These are phyloP conservation scores for Drosophila fuyamai DNA, from an alignment of 1,140 invertebrate species.

Conservation along the genomic window DNA sequence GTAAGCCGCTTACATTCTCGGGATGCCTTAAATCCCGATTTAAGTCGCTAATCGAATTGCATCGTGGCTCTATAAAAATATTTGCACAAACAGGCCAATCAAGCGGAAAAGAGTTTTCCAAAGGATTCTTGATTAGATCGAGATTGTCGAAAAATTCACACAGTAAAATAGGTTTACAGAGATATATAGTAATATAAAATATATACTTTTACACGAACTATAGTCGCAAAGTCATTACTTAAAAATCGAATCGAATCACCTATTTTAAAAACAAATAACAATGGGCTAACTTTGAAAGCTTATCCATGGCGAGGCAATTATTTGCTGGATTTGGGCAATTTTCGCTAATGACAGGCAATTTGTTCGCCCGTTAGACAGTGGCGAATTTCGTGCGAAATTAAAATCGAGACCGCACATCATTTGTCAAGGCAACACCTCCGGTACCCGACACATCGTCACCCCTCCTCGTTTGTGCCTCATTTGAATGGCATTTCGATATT, in stretches of 20 bases:
- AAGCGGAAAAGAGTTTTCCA: conserved; percentile 42
- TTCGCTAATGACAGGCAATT: conserved; percentile 68
- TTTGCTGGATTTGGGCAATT: conserved; percentile 35
- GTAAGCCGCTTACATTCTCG: conserved; percentile 34
- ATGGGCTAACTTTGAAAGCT: conserved; percentile 7
- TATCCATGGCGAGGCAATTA: not conserved
- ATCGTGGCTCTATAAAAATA: conserved; percentile 31
- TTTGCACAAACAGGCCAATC: conserved; percentile 32
- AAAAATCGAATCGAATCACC: not conserved
- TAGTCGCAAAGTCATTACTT: too few species aligned
- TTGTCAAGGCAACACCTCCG: conserved; percentile 63
- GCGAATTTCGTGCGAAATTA: conserved; percentile 56
- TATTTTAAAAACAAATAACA: not conserved
- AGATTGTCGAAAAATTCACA: conserved; percentile 5
- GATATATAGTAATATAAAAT: too few species aligned
- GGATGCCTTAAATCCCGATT: conserved; percentile 31
- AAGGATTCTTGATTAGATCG: not conserved
- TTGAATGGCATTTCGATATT: conserved; percentile 59
- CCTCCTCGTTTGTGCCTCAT: conserved; percentile 29
- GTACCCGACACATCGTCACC: not conserved
- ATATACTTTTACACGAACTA: too few species aligned
- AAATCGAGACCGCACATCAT: conserved; percentile 52
- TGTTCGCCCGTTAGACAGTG: conserved; percentile 46
- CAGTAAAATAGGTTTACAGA: not conserved
- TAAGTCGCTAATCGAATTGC: conserved; percentile 39